Conservation (phyloP, 1,140 invertebrate species). For the Pygmarrhopalites habei region DNA sequence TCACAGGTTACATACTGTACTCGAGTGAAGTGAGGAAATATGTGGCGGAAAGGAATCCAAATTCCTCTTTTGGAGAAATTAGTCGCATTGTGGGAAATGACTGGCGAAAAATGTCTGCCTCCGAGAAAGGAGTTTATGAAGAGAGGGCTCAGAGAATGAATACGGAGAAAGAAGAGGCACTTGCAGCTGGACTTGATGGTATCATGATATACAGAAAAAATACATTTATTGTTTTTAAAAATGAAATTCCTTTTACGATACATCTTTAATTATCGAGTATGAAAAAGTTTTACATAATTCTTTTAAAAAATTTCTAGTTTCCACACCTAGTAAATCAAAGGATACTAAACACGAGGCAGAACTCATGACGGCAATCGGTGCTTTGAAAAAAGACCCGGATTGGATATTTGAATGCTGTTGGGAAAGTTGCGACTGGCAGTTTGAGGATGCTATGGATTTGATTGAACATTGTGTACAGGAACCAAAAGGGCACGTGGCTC, state of each 20-base stretch:
- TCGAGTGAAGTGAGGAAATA: conserved; percentile 88
- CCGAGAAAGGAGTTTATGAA: conserved; percentile 89
- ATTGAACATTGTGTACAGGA: conserved; percentile 82
- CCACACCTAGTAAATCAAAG: conserved; percentile 21
- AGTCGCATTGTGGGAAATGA: conserved; percentile 93
- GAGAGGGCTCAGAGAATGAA: conserved; percentile 80
- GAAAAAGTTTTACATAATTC: too few species aligned
- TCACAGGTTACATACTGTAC: conserved; percentile 97
- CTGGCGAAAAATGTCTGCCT: conserved; percentile 83
- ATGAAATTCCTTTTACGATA: too few species aligned
- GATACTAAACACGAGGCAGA: conserved; percentile 17
- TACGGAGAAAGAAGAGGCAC: conserved; percentile 60
- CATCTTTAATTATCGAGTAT: too few species aligned
- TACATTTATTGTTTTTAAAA: too few species aligned
- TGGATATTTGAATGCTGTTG: conserved; percentile 79
- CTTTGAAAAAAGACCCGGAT: conserved; percentile 41
- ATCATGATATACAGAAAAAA: conserved; percentile 7
- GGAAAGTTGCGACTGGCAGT: conserved; percentile 88
- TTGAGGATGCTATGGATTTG: conserved; percentile 81
- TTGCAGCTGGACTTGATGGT: conserved; percentile 16
- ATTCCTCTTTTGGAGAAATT: conserved; percentile 93
- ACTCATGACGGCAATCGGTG: conserved; percentile 4
- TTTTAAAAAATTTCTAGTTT: too few species aligned
- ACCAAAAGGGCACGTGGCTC: conserved; percentile 53
- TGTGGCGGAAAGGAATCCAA: conserved; percentile 83